Evolutionary conservation across 2,113 vertebrate genomes (phyloP).

Genomic region (Silurus asotus): DNA sequence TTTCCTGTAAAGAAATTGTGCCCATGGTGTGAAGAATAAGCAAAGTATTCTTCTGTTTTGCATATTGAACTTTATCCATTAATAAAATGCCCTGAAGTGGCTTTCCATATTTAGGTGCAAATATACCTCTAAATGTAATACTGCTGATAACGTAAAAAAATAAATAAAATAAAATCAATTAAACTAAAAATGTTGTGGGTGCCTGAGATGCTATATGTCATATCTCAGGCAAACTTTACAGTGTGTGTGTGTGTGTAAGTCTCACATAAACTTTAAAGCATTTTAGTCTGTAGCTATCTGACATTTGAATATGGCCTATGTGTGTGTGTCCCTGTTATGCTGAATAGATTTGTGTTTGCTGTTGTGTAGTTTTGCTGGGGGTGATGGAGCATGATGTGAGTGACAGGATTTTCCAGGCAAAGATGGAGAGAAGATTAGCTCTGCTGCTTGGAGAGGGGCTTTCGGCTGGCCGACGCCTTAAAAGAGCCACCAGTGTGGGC

Average conservation of each 20-base stretch:
- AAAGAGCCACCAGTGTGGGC: conserved; percentile 82
- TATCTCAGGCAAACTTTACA: not conserved
- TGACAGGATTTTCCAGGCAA: conserved; percentile 85
- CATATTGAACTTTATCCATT: not conserved
- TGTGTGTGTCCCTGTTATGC: not conserved
- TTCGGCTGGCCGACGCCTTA: conserved; percentile 75
- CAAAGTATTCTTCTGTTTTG: not conserved
- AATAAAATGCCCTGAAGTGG: not conserved
- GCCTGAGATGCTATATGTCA: not conserved
- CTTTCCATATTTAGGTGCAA: not conserved
- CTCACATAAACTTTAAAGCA: not conserved
- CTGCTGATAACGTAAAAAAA: not conserved
- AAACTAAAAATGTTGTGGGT: not conserved
- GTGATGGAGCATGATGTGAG: conserved; percentile 82
- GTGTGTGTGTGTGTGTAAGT: not conserved
- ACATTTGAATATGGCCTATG: not conserved
- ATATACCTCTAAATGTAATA: not conserved
- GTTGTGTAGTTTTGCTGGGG: conserved; percentile 76
- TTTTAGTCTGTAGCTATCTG: not conserved
- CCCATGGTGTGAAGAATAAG: not conserved
- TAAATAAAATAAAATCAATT: not conserved
- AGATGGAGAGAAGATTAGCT: conserved; percentile 90
- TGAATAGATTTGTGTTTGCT: not conserved
- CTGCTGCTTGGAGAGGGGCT: conserved; percentile 83
- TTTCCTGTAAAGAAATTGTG: not conserved